Conservation (phyloP, 2,888 invertebrate species). For the Macrosoma leucophasiata region DNA sequence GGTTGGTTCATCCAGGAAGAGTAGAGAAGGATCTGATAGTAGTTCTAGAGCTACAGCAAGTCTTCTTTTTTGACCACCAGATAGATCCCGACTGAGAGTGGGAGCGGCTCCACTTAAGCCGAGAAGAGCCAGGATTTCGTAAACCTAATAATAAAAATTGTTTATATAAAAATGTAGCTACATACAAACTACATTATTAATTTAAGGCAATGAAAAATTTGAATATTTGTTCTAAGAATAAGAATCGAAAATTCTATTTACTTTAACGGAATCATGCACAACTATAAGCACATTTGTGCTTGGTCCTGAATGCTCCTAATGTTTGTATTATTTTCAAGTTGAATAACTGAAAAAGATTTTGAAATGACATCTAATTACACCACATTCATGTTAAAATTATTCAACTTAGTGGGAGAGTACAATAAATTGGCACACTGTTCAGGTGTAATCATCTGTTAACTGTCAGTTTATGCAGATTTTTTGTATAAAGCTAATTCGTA, state of each 20-base stretch:
- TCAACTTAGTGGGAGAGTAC: no score
- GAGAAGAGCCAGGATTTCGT: conserved; percentile 82
- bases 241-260: conserved; percentile 2
- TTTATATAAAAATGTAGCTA: background rate
- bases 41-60: conserved; percentile 89
- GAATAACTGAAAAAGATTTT: no score
- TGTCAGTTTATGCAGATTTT: no score
- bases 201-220: background rate
- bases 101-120: conserved; percentile 81
- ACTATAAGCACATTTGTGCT: no score
- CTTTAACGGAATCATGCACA: background rate
- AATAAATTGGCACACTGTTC: no score
- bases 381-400: no score
- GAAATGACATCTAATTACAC: no score
- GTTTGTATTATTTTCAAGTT: no score
- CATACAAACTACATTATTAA: background rate
- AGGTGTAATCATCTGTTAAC: no score
- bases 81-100: conserved; percentile 82
- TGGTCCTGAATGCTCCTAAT: no score
- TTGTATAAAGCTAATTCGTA: no score
- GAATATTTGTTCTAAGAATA: no score
- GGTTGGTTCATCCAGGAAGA: conserved; percentile 93
- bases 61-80: conserved; percentile 90
- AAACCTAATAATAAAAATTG: conserved; percentile 68
- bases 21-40: conserved; percentile 89